Conservation (phyloP, 2,113 vertebrate species). For the Hipposideros armiger region DNA sequence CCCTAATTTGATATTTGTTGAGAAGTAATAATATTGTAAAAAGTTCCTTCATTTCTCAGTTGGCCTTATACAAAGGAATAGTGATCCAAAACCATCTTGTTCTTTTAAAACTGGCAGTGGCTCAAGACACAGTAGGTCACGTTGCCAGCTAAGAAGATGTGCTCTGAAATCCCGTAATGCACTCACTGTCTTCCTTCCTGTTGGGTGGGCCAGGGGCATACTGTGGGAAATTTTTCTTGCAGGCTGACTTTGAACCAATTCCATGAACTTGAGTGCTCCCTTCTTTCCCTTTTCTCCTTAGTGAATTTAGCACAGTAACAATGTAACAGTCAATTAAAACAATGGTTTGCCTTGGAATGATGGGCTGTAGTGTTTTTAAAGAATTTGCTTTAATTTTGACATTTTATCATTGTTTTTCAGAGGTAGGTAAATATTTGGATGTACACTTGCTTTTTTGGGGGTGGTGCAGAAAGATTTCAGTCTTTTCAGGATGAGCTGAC, state of each 20-base stretch:
- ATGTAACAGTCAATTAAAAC: background rate
- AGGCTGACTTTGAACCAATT: background rate
- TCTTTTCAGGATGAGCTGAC: constrained; percentile 7
- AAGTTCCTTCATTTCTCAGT: background rate
- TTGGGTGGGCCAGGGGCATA: background rate
- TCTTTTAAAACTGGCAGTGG: background rate
- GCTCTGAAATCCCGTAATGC: background rate
- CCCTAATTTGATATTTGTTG: background rate
- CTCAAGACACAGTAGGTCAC: background rate
- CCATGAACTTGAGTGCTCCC: background rate
- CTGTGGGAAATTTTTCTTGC: background rate
- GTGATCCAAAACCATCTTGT: background rate
- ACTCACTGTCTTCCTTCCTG: background rate
- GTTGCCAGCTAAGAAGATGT: background rate
- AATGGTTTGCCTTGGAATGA: constrained; percentile 8
- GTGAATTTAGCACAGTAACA: constrained; percentile 54
- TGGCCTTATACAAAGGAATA: background rate
- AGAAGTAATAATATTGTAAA: background rate
- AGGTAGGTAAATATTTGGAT: background rate
- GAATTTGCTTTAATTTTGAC: constrained; percentile 45
- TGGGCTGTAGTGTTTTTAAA: constrained; percentile 3
- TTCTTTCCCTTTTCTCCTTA: background rate
- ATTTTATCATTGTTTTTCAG: constrained; percentile 17
- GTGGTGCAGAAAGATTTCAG: background rate
- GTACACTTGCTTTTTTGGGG: background rate